phyloP scores from a whole-genome alignment of 2,113 vertebrate genomes.

The Corydoras maculifer region DNA sequence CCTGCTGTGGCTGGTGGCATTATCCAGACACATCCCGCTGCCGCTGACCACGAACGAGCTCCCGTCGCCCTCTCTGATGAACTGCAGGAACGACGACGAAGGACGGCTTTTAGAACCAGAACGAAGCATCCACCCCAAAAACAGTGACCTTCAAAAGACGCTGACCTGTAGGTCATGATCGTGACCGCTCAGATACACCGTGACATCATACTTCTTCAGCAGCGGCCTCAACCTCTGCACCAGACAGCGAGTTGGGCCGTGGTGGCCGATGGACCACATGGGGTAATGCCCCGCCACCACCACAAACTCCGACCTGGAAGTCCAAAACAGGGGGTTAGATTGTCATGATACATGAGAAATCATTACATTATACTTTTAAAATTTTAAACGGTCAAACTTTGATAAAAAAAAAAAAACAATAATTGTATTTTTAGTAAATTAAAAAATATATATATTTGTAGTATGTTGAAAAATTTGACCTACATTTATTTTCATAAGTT shows the following conservation, averaged over 20 bases:
- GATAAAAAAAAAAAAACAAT: too few species aligned
- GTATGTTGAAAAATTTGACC: too few species aligned
- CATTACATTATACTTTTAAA: too few species aligned
- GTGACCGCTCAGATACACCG: slow-evolving; percentile 58
- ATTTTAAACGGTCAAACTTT: too few species aligned
- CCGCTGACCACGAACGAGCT: slow-evolving; percentile 58
- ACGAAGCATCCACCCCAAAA: too few species aligned
- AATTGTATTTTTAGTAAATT: too few species aligned
- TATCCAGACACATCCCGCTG: slow-evolving; percentile 48
- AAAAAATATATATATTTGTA: too few species aligned
- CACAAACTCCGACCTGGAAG: slow-evolving; percentile 57
- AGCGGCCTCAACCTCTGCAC: slow-evolving; percentile 55
- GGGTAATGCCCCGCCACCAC: slow-evolving; percentile 63
- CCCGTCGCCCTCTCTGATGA: slow-evolving; percentile 57
- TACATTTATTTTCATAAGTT: too few species aligned
- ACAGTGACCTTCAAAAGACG: neutral
- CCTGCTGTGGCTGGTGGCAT: slow-evolving; percentile 27
- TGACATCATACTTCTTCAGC: slow-evolving; percentile 57
- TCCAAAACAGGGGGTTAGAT: neutral
- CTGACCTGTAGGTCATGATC: slow-evolving; percentile 61
- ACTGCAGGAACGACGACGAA: slow-evolving; percentile 41
- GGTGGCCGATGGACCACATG: slow-evolving; percentile 63
- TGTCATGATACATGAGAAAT: neutral
- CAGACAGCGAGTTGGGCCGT: slow-evolving; percentile 59
- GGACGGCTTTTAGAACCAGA: neutral